Evolutionary conservation across 2,888 invertebrate species (phyloP).

Genomic region (Holacanthella duospinosa): DNA sequence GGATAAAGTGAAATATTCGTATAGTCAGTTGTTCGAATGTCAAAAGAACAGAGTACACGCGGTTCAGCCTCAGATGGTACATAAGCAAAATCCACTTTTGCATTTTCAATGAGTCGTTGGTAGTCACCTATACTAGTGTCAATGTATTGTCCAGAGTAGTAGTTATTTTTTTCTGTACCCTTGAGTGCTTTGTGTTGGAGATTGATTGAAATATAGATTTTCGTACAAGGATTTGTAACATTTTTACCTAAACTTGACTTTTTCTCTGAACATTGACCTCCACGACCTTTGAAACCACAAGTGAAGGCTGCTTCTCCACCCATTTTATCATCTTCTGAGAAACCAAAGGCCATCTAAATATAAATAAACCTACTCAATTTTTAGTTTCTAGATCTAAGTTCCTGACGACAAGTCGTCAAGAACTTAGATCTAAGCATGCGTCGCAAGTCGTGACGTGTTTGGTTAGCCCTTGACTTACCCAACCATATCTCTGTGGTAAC

Average conservation of each 20-base stretch:
- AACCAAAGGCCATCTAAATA: background rate
- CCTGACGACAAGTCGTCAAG: background rate
- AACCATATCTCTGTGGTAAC: no score
- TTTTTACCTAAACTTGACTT: no score
- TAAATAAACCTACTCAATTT: background rate
- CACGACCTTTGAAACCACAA: background rate
- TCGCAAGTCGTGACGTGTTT: no score
- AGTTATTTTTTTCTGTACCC: no score
- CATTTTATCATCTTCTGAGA: background rate
- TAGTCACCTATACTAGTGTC: background rate
- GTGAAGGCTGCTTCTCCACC: background rate
- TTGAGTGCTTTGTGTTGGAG: no score
- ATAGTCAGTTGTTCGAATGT: background rate
- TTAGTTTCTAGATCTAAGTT: background rate
- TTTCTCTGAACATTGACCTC: background rate
- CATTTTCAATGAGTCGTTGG: background rate
- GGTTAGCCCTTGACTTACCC: no score
- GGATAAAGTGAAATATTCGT: background rate
- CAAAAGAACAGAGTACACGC: background rate
- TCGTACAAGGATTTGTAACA: background rate
- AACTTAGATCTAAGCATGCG: no score
- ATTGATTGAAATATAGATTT: background rate
- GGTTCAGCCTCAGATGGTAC: background rate
- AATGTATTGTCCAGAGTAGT: background rate
- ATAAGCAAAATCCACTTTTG: background rate